Conservation (phyloP, 2,797 vertebrate species). For the Lacerta bilineata region DNA sequence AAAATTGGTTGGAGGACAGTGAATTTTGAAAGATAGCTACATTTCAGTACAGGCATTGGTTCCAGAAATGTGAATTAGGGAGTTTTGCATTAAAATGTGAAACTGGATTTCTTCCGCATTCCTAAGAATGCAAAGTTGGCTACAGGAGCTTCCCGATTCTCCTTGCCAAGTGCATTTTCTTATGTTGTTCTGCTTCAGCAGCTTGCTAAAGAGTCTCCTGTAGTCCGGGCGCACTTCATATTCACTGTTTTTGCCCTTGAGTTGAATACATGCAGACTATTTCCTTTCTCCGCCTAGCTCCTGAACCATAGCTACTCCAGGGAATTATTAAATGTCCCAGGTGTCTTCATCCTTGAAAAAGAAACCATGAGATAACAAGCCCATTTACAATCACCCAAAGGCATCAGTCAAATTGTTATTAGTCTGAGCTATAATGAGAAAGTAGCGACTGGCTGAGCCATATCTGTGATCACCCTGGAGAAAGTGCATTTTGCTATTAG, state of each 20-base stretch:
- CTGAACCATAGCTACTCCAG: not conserved
- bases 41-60: too few species aligned
- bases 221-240: not conserved
- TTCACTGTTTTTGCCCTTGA: not conserved
- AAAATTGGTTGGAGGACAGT: too few species aligned
- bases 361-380: constrained; percentile 38
- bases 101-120: too few species aligned
- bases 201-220: too few species aligned
- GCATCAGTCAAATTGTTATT: constrained; percentile 45
- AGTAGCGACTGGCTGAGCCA: constrained; percentile 10
- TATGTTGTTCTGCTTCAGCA: not conserved
- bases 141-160: not conserved
- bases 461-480: not conserved
- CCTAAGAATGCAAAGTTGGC: not conserved
- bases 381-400: constrained; percentile 36
- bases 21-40: too few species aligned
- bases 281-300: not conserved
- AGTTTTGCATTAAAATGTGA: too few species aligned
- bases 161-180: not conserved
- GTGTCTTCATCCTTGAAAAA: constrained; percentile 25
- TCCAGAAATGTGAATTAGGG: too few species aligned
- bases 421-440: constrained; percentile 46
- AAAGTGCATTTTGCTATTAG: constrained; percentile 41
- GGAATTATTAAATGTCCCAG: constrained; percentile 8
- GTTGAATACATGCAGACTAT: constrained; percentile 21